Conservation (phyloP, 2,113 vertebrate species). For the Cheilinus undulatus region DNA sequence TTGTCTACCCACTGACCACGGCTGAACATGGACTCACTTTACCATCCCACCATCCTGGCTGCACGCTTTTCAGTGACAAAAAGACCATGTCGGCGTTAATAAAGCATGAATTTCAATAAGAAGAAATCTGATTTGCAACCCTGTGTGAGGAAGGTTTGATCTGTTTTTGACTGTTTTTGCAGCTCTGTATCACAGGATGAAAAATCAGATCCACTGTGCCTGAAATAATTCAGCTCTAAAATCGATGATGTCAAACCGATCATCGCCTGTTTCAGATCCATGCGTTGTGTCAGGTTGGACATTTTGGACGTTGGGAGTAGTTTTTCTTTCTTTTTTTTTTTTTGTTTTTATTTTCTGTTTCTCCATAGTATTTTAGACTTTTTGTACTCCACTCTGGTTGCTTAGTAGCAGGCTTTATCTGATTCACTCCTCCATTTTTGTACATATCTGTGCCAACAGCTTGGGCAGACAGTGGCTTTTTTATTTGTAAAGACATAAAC, state of each 20-base stretch:
- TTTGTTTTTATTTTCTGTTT: conserved; percentile 70
- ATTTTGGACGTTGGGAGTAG: conserved; percentile 72
- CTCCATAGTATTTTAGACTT: conserved; percentile 89
- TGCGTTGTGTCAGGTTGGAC: conserved; percentile 82
- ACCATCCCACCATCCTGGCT: conserved; percentile 30
- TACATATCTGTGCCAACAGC: conserved; percentile 99
- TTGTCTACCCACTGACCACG: conserved; percentile 40
- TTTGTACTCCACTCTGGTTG: conserved; percentile 89
- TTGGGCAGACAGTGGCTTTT: conserved; percentile 94
- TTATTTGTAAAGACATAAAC: conserved; percentile 97
- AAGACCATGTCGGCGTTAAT: conserved; percentile 22
- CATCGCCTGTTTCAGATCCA: conserved; percentile 59
- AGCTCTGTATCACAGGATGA: conserved; percentile 16
- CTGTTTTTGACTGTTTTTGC: conserved; percentile 9
- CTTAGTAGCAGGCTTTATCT: conserved; percentile 94
- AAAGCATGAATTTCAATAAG: conserved; percentile 22
- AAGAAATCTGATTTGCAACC: conserved; percentile 20
- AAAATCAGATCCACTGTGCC: conserved; percentile 75
- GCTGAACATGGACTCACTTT: conserved; percentile 37
- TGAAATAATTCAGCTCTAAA: conserved; percentile 75
- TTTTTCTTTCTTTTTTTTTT: conserved; percentile 17
- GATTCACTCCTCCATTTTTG: conserved; percentile 91
- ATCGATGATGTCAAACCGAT: conserved; percentile 17
- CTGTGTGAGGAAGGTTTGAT: conserved; percentile 20
- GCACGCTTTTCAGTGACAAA: background rate